Evolutionary conservation across 2,888 invertebrate species (phyloP), one percentile per base, ranked within the genome.

Genomic region (Drosophila nigritarsus): DNA sequence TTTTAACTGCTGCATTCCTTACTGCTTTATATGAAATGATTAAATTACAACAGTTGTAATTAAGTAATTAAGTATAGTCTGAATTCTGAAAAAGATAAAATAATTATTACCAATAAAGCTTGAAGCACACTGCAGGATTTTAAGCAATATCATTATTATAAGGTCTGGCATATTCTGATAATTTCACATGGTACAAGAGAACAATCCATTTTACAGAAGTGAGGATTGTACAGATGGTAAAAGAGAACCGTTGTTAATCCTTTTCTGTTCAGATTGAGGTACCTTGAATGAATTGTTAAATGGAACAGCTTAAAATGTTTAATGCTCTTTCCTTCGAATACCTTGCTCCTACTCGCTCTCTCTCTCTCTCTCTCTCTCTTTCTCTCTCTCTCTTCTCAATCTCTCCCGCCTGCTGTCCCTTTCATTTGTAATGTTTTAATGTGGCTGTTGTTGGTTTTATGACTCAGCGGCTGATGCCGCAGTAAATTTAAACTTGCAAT

Each of bases 401-500:
- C 15, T 8, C 30, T 40, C 30, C 18, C 15, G 36, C n/a, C 38
- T 18, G 40, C 20, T 34, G 51, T 24, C 60, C 59, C 38, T 65
- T 40, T 51, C 67, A 65, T 68, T 80, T 77, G 72, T 66, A 58
- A 82, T 78, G 63, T 53, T 83, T 87, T 80, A 80, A 83, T 83
- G 81, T 74, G 83, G 61, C 76, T 86, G 71, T 84, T 81, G 79
- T 86, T 80, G 84, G 80, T 89, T 86, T 86, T 86, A 86, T 84
- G 85, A 86, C 78, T 87, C 83, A 84, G 64, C 85, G 80, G 82
- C 87, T 80, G 86, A 82, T 80, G 72, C 73, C 82, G 86, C 85
- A 75, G 87, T 89, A 89, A 86, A 89, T 89, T 89, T 87, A 72
- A 87, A 81, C 80, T 83, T 82, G 85, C 89, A 89, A 84, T 86